These are phyloP conservation scores for Telenomus remus DNA, from an alignment of 1,140 invertebrate species.

Conservation along the genomic window DNA sequence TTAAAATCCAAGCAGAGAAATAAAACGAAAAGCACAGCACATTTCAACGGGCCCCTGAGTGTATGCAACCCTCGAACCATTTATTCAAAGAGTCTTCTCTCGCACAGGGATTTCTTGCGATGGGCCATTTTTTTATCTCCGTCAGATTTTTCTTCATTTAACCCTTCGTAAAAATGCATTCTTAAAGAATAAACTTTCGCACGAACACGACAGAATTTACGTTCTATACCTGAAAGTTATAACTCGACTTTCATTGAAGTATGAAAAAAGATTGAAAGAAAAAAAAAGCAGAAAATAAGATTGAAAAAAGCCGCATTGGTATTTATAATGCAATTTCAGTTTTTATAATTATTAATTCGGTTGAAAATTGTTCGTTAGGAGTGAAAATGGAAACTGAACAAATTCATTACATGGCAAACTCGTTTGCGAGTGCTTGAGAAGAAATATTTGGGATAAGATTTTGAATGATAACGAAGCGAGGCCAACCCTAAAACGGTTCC, in stretches of 20 bases:
- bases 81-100: conserved; percentile 13
- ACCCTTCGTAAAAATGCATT: not conserved
- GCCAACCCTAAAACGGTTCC: not conserved
- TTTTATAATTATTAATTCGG: too few species aligned
- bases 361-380: too few species aligned
- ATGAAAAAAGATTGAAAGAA: too few species aligned
- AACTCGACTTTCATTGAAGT: too few species aligned
- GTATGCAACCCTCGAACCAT: conserved; percentile 21
- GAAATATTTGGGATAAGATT: conserved; percentile 15
- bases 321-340: too few species aligned
- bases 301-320: too few species aligned
- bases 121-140: not conserved
- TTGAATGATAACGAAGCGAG: not conserved
- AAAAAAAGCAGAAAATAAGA: too few species aligned
- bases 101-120: conserved; percentile 6
- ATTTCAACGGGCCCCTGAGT: conserved; percentile 11
- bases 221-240: too few species aligned
- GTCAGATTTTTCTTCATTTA: conserved; percentile 7
- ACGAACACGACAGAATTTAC: too few species aligned
- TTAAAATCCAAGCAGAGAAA: too few species aligned
- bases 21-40: not conserved
- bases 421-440: not conserved
- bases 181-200: not conserved
- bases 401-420: not conserved
- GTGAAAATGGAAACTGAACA: not conserved